phyloP scores from a whole-genome alignment of 2,113 vertebrate species.

The Coturnix japonica region DNA sequence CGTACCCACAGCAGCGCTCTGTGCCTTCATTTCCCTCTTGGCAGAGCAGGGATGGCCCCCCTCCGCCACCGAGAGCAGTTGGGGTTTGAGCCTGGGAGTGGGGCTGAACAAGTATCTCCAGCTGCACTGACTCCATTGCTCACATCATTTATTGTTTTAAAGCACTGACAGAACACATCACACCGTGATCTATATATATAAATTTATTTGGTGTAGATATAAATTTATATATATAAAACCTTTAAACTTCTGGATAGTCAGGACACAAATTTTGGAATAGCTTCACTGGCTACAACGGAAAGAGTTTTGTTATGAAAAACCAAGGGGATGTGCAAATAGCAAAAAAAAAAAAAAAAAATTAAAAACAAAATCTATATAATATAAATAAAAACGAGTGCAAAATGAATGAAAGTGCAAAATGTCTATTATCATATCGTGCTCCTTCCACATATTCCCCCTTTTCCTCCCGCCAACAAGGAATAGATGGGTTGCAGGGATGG shows the following conservation, averaged over 20 bases:
- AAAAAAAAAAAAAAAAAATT: too few species aligned
- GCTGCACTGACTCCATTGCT: background rate
- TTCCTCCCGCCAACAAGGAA: background rate
- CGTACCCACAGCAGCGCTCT: too few species aligned
- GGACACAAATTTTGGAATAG: constrained; percentile 63
- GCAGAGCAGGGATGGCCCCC: too few species aligned
- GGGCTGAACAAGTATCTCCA: background rate
- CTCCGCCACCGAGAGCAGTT: background rate
- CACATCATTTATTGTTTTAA: constrained; percentile 74
- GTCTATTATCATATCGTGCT: constrained; percentile 28
- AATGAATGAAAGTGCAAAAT: constrained; percentile 79
- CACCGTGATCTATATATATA: constrained; percentile 56
- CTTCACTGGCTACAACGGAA: constrained; percentile 65
- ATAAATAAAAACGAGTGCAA: constrained; percentile 65
- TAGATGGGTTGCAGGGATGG: background rate
- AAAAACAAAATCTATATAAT: too few species aligned
- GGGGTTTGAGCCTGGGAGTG: background rate
- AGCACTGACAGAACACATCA: constrained; percentile 73
- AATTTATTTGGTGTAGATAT: constrained; percentile 28
- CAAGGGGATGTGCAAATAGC: constrained; percentile 10
- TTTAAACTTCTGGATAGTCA: constrained; percentile 53
- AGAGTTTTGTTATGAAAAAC: constrained; percentile 64
- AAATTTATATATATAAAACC: constrained; percentile 65
- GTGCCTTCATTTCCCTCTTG: background rate
- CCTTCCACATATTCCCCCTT: background rate